A percentile compares a stretch with the other conserved stretches of the same genome.
These are phyloP conservation scores for Nycteola revayana DNA, from an alignment of 2,888 invertebrate species.

Conservation along the genomic window DNA sequence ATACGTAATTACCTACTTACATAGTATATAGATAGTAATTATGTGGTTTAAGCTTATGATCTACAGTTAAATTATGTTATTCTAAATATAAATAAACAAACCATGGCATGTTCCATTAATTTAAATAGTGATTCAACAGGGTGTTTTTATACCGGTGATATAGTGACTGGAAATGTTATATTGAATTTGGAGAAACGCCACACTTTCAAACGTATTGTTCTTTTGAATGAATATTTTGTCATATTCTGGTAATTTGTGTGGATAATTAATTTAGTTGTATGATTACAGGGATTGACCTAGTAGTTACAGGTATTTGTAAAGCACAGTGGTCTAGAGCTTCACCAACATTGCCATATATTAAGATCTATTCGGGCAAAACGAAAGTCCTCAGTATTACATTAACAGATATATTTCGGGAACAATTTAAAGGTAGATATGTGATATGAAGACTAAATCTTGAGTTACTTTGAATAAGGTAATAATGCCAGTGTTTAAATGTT, in stretches of 20 bases:
- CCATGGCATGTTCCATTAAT: constrained; percentile 57
- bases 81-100: too few species aligned
- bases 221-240: too few species aligned
- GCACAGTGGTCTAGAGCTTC: constrained; percentile 63
- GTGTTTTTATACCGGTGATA: constrained; percentile 62
- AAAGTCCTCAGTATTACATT: constrained; percentile 50
- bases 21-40: too few species aligned
- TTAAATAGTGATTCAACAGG: constrained; percentile 61
- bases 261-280: too few species aligned
- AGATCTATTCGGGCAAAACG: constrained; percentile 59
- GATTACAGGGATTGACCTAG: constrained; percentile 52
- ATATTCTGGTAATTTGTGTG: too few species aligned
- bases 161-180: constrained; percentile 63
- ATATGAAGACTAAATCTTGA: too few species aligned
- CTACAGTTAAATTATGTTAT: too few species aligned
- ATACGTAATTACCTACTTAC: too few species aligned
- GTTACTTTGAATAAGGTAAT: too few species aligned
- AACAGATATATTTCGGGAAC: constrained; percentile 47
- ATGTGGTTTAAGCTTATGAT: too few species aligned
- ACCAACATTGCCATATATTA: constrained; percentile 63
- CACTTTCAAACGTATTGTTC: constrained; percentile 53
- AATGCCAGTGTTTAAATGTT: constrained; percentile 7
- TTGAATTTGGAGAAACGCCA: constrained; percentile 54
- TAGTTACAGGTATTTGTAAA: constrained; percentile 55
- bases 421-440: constrained; percentile 40